A percentile compares a stretch with the other conserved stretches of the same genome.
These are phyloP conservation scores for Lycorma delicatula DNA, from an alignment of 1,140 invertebrate species.

Conservation along the genomic window DNA sequence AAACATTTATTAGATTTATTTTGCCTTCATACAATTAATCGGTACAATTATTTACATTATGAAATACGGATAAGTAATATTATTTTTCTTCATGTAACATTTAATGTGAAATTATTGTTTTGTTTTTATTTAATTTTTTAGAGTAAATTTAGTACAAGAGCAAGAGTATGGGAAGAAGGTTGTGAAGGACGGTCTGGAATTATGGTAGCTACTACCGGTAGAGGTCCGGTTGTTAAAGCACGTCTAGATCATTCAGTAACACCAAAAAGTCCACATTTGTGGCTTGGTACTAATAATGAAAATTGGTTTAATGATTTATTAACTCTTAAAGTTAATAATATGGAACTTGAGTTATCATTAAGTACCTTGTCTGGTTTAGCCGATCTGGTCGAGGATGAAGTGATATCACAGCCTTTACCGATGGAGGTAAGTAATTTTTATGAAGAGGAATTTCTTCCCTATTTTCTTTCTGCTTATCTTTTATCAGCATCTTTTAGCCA, in stretches of 20 bases:
- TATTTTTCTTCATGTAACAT: no score
- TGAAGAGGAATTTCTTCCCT: constrained; percentile 2
- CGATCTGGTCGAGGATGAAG: constrained; percentile 80
- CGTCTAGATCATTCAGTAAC: constrained; percentile 51
- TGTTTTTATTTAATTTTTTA: no score
- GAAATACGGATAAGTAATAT: no score
- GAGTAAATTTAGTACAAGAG: constrained; percentile 62
- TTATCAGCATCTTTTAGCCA: not conserved
- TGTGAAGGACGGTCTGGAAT: constrained; percentile 41
- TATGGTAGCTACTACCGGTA: constrained; percentile 25
- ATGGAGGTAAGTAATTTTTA: constrained; percentile 62
- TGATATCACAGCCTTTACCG: constrained; percentile 66
- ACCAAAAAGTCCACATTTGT: constrained; percentile 35
- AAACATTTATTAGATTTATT: no score
- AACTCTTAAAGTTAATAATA: constrained; percentile 54
- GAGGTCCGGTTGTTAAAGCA: constrained; percentile 38
- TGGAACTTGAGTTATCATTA: constrained; percentile 64
- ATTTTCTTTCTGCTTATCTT: not conserved
- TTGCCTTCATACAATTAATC: no score
- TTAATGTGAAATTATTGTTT: no score
- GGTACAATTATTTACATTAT: no score
- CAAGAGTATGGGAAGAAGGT: constrained; percentile 57
- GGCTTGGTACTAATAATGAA: constrained; percentile 9
- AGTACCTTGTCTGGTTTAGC: constrained; percentile 67
- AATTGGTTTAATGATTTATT: constrained; percentile 43